Conservation (phyloP, 2,113 vertebrate species). For the Ammodytes dubius region DNA sequence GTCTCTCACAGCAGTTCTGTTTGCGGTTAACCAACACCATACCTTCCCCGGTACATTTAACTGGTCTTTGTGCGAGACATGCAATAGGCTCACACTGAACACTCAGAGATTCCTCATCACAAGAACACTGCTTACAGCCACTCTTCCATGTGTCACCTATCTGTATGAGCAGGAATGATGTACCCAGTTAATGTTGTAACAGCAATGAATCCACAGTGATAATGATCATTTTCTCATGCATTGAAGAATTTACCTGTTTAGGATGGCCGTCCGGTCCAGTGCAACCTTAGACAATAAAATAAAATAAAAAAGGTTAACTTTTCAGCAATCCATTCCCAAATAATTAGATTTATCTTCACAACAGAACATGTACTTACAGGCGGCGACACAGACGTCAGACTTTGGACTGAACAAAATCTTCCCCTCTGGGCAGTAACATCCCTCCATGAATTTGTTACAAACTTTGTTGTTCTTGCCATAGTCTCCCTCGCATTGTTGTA, state of each 20-base stretch:
- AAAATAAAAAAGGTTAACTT: background rate
- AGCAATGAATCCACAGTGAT: background rate
- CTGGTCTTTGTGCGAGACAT: constrained; percentile 69
- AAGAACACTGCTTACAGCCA: constrained; percentile 86
- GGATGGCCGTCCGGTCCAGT: constrained; percentile 86
- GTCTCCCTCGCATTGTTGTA: constrained; percentile 1
- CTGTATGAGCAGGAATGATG: constrained; percentile 70
- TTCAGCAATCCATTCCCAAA: background rate
- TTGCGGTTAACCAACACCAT: constrained; percentile 60
- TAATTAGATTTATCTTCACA: background rate
- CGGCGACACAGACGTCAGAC: constrained; percentile 75
- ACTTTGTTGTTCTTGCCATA: background rate
- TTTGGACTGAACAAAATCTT: constrained; percentile 58
- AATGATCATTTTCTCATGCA: background rate
- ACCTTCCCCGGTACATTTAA: constrained; percentile 76
- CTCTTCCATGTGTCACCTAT: constrained; percentile 85
- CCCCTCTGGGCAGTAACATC: constrained; percentile 89
- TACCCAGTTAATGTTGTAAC: constrained; percentile 14
- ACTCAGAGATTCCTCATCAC: constrained; percentile 65
- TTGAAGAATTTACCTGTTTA: constrained; percentile 72
- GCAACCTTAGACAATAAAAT: constrained; percentile 82
- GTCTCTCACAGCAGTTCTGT: constrained; percentile 83
- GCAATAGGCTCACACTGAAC: constrained; percentile 71
- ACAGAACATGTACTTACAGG: constrained; percentile 70
- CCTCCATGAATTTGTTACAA: constrained; percentile 77